A percentile compares a stretch with the other conserved stretches of the same genome.
Evolutionary conservation across 2,797 vertebrate species (phyloP).

Genomic region (Fistularia tabacaria): DNA sequence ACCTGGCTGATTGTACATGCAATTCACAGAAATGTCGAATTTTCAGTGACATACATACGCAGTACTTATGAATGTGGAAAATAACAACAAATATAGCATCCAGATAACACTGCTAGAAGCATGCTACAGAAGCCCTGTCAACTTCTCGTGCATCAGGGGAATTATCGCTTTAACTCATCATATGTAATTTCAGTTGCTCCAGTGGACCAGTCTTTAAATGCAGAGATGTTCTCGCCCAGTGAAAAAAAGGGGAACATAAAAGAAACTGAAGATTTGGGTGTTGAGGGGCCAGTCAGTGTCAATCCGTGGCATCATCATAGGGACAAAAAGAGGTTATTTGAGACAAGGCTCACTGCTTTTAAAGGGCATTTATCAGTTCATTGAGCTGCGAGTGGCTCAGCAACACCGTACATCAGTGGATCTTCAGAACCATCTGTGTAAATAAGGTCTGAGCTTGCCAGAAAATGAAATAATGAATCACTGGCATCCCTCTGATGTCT

Average conservation of each 20-base stretch:
- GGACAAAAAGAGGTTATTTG: slow-evolving; percentile 19
- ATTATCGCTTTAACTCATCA: too few species aligned
- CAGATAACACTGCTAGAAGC: too few species aligned
- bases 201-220: too few species aligned
- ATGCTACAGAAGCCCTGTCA: too few species aligned
- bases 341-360: slow-evolving; percentile 24
- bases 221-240: too few species aligned
- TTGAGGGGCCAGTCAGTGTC: not conserved
- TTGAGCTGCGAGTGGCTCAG: slow-evolving; percentile 39
- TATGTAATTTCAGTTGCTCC: too few species aligned
- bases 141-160: too few species aligned
- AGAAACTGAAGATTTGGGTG: not conserved
- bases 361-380: slow-evolving; percentile 35
- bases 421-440: slow-evolving; percentile 52
- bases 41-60: too few species aligned
- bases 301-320: slow-evolving; percentile 2
- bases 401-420: slow-evolving; percentile 33
- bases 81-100: too few species aligned
- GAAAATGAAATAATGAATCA: slow-evolving; percentile 54
- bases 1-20: too few species aligned
- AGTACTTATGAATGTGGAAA: too few species aligned
- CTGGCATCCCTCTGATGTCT: slow-evolving; percentile 31
- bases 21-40: too few species aligned
- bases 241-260: slow-evolving; percentile 11
- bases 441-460: slow-evolving; percentile 36